Evolutionary conservation across 2,797 vertebrate species (phyloP), one percentile per base, ranked within the genome.

Genomic region (Benthosema pterotum): DNA sequence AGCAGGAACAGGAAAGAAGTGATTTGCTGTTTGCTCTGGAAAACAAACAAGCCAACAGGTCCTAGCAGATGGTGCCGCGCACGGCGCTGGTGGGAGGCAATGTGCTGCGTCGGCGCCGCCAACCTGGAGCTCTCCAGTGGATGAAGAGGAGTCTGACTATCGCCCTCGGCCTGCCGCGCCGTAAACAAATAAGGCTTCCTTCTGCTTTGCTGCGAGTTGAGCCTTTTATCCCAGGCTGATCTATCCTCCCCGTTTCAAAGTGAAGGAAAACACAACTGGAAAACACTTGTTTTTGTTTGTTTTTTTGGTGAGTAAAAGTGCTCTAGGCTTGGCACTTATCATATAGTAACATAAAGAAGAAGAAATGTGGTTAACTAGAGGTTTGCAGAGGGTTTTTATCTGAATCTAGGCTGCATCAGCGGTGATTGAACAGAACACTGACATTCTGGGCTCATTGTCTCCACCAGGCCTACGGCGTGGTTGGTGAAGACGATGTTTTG

Each of bases 11-110:
- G 95, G 95, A 97, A 93, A 97, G 93, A 91, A 95, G 92, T 96
- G 94, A 95, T 98, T 97, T 97, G 95, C 95, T 97, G 96, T 97
- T 98, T 95, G 95, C 93, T 94, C 93, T 93, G 92, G 94, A 97
- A 98, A 98, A 97, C 95, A 98, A 98, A 98, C 94, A 97, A 92
- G 94, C 93, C 95, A 97, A 97, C 95, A 97, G 95, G 96, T 97
- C 95, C 92, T 94, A 93, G 94, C 97, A 99, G 96, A 99, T 98
- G 96, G 96, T 85, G 91, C 92, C 83, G 90, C 75, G 80, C 74
- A 73, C 73, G 88, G 88, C 90, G 93, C 94, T 94, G 93, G 94
- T 94, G 93, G 94, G 94, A 93, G 82, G 89, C 85, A 81, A 69
- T 54, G 84, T 76, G 82, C 85, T 76, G 85, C 83, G 71, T 74